These are phyloP conservation scores for Lates japonicus DNA, from an alignment of 2,797 vertebrate species.

Conservation along the genomic window DNA sequence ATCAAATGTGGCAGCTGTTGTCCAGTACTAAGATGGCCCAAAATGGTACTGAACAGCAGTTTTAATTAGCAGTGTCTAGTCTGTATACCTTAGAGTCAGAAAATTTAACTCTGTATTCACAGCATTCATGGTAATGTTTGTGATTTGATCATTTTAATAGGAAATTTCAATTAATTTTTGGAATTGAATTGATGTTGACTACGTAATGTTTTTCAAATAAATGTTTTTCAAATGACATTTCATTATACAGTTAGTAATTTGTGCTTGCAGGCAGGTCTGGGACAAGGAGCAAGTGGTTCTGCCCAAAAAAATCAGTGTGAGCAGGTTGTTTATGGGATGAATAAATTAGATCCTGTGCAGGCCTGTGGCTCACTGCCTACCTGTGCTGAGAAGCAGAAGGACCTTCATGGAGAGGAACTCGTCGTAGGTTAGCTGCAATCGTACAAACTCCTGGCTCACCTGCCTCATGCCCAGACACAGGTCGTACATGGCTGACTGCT, in stretches of 20 bases:
- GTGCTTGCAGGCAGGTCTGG: slow-evolving; percentile 6
- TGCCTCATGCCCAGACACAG: slow-evolving; percentile 98
- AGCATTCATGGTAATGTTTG: slow-evolving; percentile 1
- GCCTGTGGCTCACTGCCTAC: slow-evolving; percentile 77
- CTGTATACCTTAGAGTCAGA: neutral
- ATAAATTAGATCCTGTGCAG: slow-evolving; percentile 16
- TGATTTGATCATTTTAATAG: slow-evolving; percentile 20
- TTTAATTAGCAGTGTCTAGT: slow-evolving; percentile 2
- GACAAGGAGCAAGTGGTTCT: neutral
- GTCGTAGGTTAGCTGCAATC: slow-evolving; percentile 96
- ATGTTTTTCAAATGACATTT: slow-evolving; percentile 24
- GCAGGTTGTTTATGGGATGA: neutral
- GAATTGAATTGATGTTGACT: neutral
- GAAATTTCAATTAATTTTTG: slow-evolving; percentile 7
- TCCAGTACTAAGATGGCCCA: neutral
- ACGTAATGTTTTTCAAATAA: neutral
- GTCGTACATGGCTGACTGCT: slow-evolving; percentile 98
- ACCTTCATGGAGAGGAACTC: slow-evolving; percentile 99
- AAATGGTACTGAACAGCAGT: neutral
- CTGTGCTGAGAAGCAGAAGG: slow-evolving; percentile 96
- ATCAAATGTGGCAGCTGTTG: slow-evolving; percentile 20
- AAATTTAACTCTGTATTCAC: neutral
- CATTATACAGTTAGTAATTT: slow-evolving; percentile 2
- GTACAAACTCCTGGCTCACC: slow-evolving; percentile 97
- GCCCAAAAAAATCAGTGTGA: neutral